Conservation (phyloP, 2,113 vertebrate genomes). For the Herpetotheres cachinnans region DNA sequence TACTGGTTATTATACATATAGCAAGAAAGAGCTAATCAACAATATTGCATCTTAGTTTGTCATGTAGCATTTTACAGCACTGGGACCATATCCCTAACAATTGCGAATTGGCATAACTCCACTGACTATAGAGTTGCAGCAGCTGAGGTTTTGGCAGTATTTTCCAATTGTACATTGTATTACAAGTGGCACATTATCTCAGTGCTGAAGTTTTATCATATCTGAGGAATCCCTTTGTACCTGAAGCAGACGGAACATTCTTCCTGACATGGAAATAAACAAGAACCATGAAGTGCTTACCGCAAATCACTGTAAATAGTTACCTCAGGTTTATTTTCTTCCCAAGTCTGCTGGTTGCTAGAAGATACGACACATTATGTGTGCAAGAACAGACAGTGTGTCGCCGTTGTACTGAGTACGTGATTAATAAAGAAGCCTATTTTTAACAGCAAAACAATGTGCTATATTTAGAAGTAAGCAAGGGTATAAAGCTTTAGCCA, state of each 20-base stretch:
- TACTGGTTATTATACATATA: neutral
- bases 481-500: neutral
- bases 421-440: conserved; percentile 27
- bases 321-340: conserved; percentile 32
- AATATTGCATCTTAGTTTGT: neutral
- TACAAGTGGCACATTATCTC: neutral
- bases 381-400: neutral
- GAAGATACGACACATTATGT: neutral
- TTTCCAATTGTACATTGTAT: neutral
- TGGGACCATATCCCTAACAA: neutral
- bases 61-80: neutral
- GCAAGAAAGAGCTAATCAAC: neutral
- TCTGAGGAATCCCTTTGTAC: conserved; percentile 47
- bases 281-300: neutral
- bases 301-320: neutral
- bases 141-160: neutral
- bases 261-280: neutral
- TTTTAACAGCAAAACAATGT: conserved; percentile 56
- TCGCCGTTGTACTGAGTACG: neutral
- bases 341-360: neutral
- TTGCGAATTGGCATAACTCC: neutral
- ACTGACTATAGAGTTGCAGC: neutral
- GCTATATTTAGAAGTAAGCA: conserved; percentile 11
- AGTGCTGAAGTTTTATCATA: neutral
- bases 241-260: neutral